phyloP scores from a whole-genome alignment of 2,113 vertebrate species.

The Salvelinus namaycush region DNA sequence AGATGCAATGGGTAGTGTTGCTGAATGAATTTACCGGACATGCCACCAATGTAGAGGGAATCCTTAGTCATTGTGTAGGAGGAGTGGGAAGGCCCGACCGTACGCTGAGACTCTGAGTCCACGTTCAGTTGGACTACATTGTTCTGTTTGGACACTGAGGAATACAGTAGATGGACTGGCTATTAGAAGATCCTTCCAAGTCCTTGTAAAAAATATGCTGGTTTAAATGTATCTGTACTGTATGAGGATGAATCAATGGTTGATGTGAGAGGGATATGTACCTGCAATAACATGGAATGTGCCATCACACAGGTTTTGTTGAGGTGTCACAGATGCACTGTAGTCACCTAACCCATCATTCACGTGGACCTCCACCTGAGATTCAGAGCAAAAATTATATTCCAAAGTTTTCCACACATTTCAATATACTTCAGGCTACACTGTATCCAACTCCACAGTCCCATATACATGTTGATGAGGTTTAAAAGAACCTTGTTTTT shows the following conservation, averaged over 20 bases:
- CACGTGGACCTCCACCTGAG: constrained; percentile 77
- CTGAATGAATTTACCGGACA: constrained; percentile 74
- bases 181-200: neutral
- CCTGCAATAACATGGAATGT: constrained; percentile 82
- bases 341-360: constrained; percentile 66
- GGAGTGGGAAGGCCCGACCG: constrained; percentile 24
- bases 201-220: neutral
- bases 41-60: constrained; percentile 77
- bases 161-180: neutral
- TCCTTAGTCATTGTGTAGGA: constrained; percentile 16
- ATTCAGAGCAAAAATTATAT: constrained; percentile 13
- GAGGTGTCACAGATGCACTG: constrained; percentile 70
- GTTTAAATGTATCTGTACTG: neutral
- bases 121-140: constrained; percentile 71
- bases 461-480: neutral
- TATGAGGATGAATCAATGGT: neutral
- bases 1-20: neutral
- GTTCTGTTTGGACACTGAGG: constrained; percentile 72
- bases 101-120: constrained; percentile 63
- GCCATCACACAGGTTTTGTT: constrained; percentile 73
- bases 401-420: neutral
- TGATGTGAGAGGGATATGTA: constrained; percentile 45
- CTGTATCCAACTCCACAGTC: too few relatives aligned
- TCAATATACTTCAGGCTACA: neutral
- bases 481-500: constrained; percentile 69